phyloP scores from a whole-genome alignment of 2,797 vertebrate species.

The Cichlasoma orientale region DNA sequence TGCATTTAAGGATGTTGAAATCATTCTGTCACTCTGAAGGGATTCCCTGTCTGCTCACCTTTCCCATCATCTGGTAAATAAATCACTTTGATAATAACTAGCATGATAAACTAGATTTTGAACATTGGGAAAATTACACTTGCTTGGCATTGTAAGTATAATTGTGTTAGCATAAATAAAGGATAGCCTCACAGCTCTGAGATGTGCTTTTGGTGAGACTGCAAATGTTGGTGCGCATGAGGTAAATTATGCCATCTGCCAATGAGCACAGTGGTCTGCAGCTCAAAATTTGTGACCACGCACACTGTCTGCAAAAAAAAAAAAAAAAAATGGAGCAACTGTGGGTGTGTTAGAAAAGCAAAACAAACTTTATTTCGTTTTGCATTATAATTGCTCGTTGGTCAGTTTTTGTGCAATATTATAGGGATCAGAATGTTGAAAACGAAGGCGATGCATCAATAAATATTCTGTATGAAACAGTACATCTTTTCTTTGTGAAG shows the following conservation, averaged over 20 bases:
- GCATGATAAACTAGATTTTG: not conserved
- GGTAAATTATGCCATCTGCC: not conserved
- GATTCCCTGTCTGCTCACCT: not conserved
- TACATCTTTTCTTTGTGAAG: not conserved
- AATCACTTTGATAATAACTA: not conserved
- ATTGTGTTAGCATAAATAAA: not conserved
- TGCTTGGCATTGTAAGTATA: not conserved
- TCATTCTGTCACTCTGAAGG: not conserved
- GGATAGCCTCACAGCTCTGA: not conserved
- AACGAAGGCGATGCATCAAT: not conserved
- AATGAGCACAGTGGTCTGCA: not conserved
- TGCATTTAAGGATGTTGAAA: not conserved
- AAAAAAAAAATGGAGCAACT: not conserved
- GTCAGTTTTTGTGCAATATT: not conserved
- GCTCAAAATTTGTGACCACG: conserved; percentile 5
- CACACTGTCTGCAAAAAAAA: conserved; percentile 1
- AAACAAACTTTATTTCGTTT: not conserved
- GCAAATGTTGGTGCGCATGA: conserved; percentile 3
- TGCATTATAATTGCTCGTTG: not conserved
- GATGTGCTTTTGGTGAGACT: not conserved
- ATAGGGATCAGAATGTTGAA: not conserved
- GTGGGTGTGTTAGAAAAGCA: not conserved
- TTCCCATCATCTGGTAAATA: not conserved
- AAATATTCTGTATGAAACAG: not conserved
- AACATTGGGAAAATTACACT: not conserved